phyloP scores from a whole-genome alignment of 2,113 vertebrate genomes.

The Sylvicapra grimmia region DNA sequence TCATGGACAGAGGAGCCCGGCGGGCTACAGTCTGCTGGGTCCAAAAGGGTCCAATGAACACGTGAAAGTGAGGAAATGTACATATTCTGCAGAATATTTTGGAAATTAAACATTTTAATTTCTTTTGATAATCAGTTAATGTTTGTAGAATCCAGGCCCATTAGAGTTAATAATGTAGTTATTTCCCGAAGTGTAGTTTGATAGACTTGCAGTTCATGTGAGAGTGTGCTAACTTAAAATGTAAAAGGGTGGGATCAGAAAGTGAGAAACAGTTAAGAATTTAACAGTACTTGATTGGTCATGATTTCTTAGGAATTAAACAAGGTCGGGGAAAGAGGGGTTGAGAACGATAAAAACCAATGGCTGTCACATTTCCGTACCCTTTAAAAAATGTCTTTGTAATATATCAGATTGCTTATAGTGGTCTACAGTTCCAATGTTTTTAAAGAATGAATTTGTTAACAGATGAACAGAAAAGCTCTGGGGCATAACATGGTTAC shows the following conservation, averaged over 20 bases:
- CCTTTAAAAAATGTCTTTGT: not conserved
- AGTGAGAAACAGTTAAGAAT: not conserved
- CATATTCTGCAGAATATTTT: not conserved
- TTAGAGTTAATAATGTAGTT: not conserved
- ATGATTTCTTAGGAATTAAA: not conserved
- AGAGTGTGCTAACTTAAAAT: not conserved
- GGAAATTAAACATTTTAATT: not conserved
- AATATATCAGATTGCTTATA: not conserved
- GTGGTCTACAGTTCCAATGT: not conserved
- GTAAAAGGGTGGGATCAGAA: not conserved
- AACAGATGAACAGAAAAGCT: not conserved
- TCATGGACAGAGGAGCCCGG: not conserved
- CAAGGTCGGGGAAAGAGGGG: not conserved
- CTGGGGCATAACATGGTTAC: not conserved
- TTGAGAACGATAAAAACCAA: not conserved
- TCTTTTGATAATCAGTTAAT: conserved; percentile 7
- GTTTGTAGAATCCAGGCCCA: not conserved
- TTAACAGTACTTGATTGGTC: not conserved
- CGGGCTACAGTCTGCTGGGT: not conserved
- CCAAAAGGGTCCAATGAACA: not conserved
- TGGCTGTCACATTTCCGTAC: not conserved
- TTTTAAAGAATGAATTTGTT: conserved; percentile 21
- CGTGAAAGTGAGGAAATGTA: not conserved
- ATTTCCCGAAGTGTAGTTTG: not conserved
- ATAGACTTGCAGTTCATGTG: not conserved